phyloP scores from a whole-genome alignment of 23 tunicate genomes.

The Clavelina lepadiformis region DNA sequence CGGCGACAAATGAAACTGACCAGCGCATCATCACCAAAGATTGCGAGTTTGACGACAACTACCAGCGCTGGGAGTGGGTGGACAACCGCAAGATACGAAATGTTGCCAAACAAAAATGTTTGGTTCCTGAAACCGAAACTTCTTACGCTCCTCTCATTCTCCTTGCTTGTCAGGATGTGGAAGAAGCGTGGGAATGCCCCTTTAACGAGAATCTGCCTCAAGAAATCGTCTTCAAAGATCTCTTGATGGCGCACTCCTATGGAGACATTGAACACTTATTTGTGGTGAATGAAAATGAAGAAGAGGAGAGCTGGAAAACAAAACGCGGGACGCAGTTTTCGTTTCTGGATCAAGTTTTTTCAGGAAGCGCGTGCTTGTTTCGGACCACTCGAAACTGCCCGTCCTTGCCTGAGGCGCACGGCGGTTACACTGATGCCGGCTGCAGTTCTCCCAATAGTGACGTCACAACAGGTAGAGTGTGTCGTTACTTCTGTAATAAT shows the following conservation, averaged over 20 bases:
- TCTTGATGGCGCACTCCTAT: too few species aligned
- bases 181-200: not conserved
- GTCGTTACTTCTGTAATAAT: slow-evolving; percentile 13
- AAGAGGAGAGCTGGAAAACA: not conserved
- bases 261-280: too few species aligned
- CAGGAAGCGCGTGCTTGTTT: slow-evolving; percentile 2
- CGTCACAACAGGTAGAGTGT: slow-evolving; percentile 15
- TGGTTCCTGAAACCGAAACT: not conserved
- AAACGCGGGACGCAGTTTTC: not conserved
- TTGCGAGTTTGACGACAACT: not conserved
- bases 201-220: not conserved
- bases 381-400: not conserved
- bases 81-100: slow-evolving; percentile 8
- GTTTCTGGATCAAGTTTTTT: not conserved
- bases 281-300: not conserved
- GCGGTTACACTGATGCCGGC: not conserved
- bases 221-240: not conserved
- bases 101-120: slow-evolving; percentile 4
- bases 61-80: slow-evolving; percentile 15
- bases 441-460: not conserved
- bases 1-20: not conserved
- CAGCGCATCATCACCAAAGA: not conserved
- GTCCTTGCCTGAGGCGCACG: not conserved
- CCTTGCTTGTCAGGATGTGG: not conserved
- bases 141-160: slow-evolving; percentile 3